Conservation (phyloP, 2,797 vertebrate species). For the Apogon talboti region DNA sequence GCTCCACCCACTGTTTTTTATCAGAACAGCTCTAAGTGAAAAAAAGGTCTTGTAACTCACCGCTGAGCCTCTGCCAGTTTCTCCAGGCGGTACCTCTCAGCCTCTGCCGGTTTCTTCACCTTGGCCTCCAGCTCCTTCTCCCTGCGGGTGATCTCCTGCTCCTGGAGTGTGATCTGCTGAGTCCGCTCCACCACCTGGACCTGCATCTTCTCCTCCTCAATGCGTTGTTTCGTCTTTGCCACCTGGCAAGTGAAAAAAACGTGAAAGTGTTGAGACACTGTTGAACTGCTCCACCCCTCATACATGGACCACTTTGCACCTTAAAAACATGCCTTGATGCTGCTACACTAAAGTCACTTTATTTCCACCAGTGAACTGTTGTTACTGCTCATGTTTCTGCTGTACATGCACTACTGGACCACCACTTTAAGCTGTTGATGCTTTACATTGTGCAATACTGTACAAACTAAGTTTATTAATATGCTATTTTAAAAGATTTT, state of each 20-base stretch:
- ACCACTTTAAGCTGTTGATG: no score
- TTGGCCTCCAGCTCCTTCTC: conserved; percentile 92
- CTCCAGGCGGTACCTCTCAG: conserved; percentile 88
- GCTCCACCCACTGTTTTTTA: neutral
- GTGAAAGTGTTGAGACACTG: neutral
- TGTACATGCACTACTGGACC: no score
- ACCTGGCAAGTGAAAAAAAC: conserved; percentile 77
- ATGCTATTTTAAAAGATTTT: no score
- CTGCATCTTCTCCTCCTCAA: conserved; percentile 92
- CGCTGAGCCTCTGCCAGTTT: conserved; percentile 89
- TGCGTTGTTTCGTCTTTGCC: conserved; percentile 92
- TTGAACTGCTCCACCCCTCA: neutral
- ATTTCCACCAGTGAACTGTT: no score
- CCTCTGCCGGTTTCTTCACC: conserved; percentile 90
- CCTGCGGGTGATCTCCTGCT: conserved; percentile 89
- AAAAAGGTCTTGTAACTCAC: conserved; percentile 64
- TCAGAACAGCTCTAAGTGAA: neutral
- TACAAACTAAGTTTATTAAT: no score
- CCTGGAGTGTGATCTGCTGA: conserved; percentile 91
- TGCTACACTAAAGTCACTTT: no score
- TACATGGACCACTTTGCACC: no score
- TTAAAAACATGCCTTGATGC: no score
- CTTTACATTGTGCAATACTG: no score
- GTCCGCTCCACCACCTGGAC: conserved; percentile 90
- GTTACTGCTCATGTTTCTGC: no score